Evolutionary conservation across 2,797 vertebrate species (phyloP), one percentile per base, ranked within the genome.

Genomic region (Glossophaga mutica): DNA sequence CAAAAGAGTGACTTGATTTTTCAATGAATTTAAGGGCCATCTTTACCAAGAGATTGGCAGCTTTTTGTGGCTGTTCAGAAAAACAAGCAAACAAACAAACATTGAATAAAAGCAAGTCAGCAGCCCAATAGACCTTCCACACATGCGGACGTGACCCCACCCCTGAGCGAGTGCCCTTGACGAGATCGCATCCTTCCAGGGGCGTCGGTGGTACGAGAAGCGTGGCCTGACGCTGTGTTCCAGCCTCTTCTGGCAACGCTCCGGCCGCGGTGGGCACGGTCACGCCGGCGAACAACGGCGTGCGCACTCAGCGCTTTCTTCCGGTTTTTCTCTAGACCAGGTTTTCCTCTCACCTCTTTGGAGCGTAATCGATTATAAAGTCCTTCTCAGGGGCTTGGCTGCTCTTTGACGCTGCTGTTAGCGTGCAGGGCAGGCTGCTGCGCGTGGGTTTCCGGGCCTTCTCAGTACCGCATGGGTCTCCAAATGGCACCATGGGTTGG

Each of bases 101-200:
- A n/a, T n/a, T 62, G 70, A 74, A 34, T 85, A 84, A 73, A 52
- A 77, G 15, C 78, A 34, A 77, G 74, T 87, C 65, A 50, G 70
- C 67, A 62, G 46, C 26, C 62, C 94, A 70, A 65, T 93, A 76
- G 87, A 71, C 91, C 91, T 89, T 76, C 78, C 19, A 11, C 77
- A 34, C 62, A 37, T 59, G 79, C 14, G 62, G 76, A 42, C 50
- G 50, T 84, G 67, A 91, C 81, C 93, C 93, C 52, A 81, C 42
- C 52, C 65, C 55, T 42, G 77, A 95, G 87, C 26, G 39, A 77
- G 87, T 29, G 83, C 22, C 83, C 77, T 91, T 34, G 55, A 52
- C 3, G 32, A 83, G 39, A 52, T 4, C 39, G 4, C 44, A 14
- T 77, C 89, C 19, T 84, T 89, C 81, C 70, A 87, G 89, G 90